Percentiles rank a stretch among this genome's conserved stretches.
These are phyloP conservation scores for Aspidiotus destructor DNA, from an alignment of 2,888 invertebrate species.

Conservation along the genomic window DNA sequence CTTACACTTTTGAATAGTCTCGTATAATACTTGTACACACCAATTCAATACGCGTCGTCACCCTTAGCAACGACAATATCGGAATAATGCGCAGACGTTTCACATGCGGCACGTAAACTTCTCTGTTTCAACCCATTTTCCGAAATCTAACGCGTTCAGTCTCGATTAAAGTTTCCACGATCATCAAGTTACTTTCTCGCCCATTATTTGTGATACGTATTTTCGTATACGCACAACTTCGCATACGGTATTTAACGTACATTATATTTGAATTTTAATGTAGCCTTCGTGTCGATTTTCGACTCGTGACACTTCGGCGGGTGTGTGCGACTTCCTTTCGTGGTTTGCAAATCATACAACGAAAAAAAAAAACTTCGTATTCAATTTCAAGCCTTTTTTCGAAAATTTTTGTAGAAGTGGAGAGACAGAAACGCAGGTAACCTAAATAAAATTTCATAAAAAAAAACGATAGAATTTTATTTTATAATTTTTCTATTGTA, in stretches of 20 bases:
- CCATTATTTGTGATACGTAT: background rate
- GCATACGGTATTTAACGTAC: slow-evolving; percentile 9
- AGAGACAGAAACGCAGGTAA: too few species aligned
- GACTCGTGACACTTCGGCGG: too few species aligned
- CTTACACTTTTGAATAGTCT: slow-evolving; percentile 8
- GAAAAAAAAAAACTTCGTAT: too few species aligned
- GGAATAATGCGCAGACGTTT: slow-evolving; percentile 26
- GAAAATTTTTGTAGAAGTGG: too few species aligned
- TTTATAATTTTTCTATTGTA: too few species aligned
- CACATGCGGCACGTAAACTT: slow-evolving; percentile 9
- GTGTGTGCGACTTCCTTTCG: too few species aligned
- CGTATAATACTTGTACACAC: slow-evolving; percentile 12
- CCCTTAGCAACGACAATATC: slow-evolving; percentile 17
- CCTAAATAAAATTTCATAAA: too few species aligned
- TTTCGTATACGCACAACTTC: background rate
- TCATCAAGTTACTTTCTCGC: slow-evolving; percentile 9
- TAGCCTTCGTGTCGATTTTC: background rate
- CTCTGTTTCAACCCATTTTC: slow-evolving; percentile 17
- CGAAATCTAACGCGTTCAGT: slow-evolving; percentile 16
- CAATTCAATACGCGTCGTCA: slow-evolving; percentile 29
- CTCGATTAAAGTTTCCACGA: slow-evolving; percentile 12
- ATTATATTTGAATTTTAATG: slow-evolving; percentile 12
- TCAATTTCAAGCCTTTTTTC: too few species aligned
- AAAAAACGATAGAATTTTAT: too few species aligned
- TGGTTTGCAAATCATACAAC: too few species aligned